phyloP scores from a whole-genome alignment of 2,113 vertebrate genomes.

The Solea senegalensis region DNA sequence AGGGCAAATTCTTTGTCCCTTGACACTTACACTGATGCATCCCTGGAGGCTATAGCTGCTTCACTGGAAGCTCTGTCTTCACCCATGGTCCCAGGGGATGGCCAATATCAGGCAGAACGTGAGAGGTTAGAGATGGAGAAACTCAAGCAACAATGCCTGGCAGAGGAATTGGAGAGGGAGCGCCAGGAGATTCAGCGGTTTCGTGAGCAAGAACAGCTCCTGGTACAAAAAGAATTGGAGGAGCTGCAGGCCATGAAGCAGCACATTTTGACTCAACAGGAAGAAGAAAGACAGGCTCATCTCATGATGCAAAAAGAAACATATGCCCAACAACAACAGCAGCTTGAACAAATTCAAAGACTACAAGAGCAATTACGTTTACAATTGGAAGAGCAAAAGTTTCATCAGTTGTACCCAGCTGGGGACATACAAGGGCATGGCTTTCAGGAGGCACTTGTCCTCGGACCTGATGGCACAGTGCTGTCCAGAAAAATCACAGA shows the following conservation, averaged over 20 bases:
- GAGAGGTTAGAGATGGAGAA: slow-evolving; percentile 96
- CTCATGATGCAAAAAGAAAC: slow-evolving; percentile 98
- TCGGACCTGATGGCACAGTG: slow-evolving; percentile 78
- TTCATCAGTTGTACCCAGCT: slow-evolving; percentile 83
- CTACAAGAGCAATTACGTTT: slow-evolving; percentile 95
- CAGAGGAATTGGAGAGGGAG: slow-evolving; percentile 97
- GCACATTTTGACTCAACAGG: slow-evolving; percentile 93
- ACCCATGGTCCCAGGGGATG: slow-evolving; percentile 88
- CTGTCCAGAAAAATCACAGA: slow-evolving; percentile 90
- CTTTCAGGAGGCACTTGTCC: slow-evolving; percentile 72
- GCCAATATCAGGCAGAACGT: slow-evolving; percentile 91
- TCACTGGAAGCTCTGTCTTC: slow-evolving; percentile 85
- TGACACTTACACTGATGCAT: slow-evolving; percentile 88
- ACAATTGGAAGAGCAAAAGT: slow-evolving; percentile 95
- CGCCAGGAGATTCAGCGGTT: slow-evolving; percentile 98
- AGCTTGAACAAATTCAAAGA: slow-evolving; percentile 96
- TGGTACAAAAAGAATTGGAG: slow-evolving; percentile 97
- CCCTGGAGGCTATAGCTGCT: slow-evolving; percentile 88
- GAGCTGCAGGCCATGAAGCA: slow-evolving; percentile 98
- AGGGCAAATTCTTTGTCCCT: slow-evolving; percentile 83
- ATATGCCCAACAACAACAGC: slow-evolving; percentile 93
- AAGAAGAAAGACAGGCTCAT: slow-evolving; percentile 96
- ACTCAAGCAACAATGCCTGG: slow-evolving; percentile 95
- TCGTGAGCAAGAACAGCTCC: slow-evolving; percentile 94
- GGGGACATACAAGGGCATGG: slow-evolving; percentile 67